Evolutionary conservation across 2,113 vertebrate species (phyloP).

Genomic region (Australoheros scitulus): DNA sequence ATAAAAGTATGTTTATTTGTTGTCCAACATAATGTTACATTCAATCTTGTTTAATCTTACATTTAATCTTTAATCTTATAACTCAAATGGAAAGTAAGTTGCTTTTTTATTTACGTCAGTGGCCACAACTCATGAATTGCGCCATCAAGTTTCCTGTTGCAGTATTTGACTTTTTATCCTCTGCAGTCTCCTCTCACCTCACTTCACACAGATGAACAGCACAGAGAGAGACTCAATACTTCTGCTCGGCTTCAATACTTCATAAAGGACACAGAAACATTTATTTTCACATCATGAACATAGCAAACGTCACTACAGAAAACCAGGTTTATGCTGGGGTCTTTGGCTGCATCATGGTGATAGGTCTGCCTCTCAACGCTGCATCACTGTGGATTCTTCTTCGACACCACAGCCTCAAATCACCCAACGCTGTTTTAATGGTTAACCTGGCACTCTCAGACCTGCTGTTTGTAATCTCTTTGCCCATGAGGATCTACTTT

Average conservation of each 20-base stretch:
- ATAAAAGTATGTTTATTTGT: accelerated
- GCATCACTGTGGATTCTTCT: no score
- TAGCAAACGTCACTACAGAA: background rate
- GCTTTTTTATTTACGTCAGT: no score
- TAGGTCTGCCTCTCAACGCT: no score
- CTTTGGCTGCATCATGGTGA: background rate
- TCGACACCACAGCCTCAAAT: no score
- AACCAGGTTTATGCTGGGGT: no score
- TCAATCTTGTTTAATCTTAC: background rate
- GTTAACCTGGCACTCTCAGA: no score
- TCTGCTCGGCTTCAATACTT: background rate
- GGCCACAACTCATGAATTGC: background rate
- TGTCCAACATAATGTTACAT: background rate
- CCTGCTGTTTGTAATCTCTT: constrained; percentile 45
- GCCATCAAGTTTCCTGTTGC: constrained; percentile 6
- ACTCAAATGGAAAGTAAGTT: no score
- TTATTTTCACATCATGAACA: background rate
- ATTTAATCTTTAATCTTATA: background rate
- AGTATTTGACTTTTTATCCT: background rate
- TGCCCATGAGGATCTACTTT: constrained; percentile 63
- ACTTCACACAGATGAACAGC: background rate
- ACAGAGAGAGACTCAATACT: background rate
- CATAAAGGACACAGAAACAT: background rate
- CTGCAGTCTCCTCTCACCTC: background rate
- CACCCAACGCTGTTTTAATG: no score